Evolutionary conservation across 2,888 invertebrate genomes (phyloP).

Genomic region (Dolichopus griseipennis): DNA sequence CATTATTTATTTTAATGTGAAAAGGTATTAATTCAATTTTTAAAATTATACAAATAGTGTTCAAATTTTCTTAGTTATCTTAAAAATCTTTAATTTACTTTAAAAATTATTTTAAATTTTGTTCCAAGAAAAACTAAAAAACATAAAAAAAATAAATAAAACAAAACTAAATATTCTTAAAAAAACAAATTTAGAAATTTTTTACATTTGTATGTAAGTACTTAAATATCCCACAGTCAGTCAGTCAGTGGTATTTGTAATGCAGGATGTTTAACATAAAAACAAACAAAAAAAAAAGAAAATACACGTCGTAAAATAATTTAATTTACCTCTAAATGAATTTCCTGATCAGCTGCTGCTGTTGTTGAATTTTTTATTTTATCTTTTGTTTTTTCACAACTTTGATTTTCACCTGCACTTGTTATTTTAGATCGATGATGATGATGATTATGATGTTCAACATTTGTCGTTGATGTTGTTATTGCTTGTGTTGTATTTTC

Average conservation of each 20-base stretch:
- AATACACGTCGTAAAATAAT: background rate
- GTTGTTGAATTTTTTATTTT: constrained; percentile 19
- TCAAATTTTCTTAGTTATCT: too few species aligned
- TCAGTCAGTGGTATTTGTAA: too few species aligned
- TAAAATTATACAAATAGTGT: too few species aligned
- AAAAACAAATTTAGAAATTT: too few species aligned
- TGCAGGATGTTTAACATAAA: background rate
- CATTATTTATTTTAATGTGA: background rate
- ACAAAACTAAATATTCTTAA: too few species aligned
- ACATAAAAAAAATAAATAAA: too few species aligned
- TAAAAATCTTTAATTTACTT: too few species aligned
- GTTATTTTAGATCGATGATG: constrained; percentile 20
- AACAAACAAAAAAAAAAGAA: background rate
- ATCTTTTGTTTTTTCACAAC: constrained; percentile 9
- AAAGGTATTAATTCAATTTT: background rate
- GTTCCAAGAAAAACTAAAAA: too few species aligned
- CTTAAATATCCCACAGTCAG: too few species aligned
- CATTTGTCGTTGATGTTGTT: constrained; percentile 25
- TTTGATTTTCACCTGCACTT: constrained; percentile 15
- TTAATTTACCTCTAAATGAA: constrained; percentile 39
- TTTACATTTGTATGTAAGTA: too few species aligned
- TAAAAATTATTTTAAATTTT: too few species aligned
- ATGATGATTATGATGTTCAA: constrained; percentile 24
- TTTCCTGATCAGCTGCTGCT: constrained; percentile 27
- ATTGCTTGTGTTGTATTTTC: constrained; percentile 24